phyloP scores from a whole-genome alignment of 2,888 invertebrate species.

The Chromoteleia sp. region DNA sequence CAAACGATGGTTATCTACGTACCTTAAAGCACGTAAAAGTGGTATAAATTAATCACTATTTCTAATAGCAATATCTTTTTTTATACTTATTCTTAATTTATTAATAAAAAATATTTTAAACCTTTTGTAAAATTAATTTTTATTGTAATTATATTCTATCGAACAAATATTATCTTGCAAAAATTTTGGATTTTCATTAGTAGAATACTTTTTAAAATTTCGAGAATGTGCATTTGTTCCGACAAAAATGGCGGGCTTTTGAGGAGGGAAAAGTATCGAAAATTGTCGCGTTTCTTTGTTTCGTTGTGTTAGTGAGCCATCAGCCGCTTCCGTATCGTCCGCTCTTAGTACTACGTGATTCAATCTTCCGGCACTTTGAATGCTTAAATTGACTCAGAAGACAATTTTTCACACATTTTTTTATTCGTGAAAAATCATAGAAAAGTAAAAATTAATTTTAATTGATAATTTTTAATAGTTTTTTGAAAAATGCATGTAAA shows the following conservation, averaged over 20 bases:
- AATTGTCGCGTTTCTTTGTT: slow-evolving; percentile 26
- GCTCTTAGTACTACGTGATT: slow-evolving; percentile 29
- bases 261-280: neutral
- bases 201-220: neutral
- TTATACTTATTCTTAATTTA: neutral
- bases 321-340: slow-evolving; percentile 48
- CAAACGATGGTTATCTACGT: neutral
- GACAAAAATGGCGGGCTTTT: slow-evolving; percentile 19
- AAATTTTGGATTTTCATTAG: neutral
- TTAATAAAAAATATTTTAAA: too few species aligned
- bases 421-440: neutral
- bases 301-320: slow-evolving; percentile 24
- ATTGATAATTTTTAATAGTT: too few species aligned
- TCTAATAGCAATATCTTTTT: neutral
- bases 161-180: neutral
- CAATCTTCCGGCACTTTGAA: slow-evolving; percentile 27
- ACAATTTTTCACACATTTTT: neutral
- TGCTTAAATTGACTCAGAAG: neutral
- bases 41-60: neutral
- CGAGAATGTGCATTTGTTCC: neutral
- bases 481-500: neutral
- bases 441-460: neutral
- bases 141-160: too few species aligned
- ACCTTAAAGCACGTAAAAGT: neutral
- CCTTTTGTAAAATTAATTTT: too few species aligned